Conservation (phyloP, 2,797 vertebrate species). For the Calcarius lapponicus region DNA sequence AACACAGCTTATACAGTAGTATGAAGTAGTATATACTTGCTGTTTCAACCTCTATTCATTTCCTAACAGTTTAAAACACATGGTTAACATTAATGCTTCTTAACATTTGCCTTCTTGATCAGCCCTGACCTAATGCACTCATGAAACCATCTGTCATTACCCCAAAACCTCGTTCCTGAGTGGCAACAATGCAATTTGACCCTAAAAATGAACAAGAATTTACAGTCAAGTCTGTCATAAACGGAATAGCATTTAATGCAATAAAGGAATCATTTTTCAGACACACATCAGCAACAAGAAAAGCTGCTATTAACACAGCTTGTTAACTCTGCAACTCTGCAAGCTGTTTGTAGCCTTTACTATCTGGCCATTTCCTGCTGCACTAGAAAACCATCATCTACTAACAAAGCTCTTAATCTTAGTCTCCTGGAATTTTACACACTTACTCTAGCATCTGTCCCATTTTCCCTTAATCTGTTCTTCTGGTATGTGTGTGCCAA, state of each 20-base stretch:
- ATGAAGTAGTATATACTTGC: not conserved
- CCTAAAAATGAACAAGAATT: not conserved
- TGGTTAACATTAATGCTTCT: constrained; percentile 36
- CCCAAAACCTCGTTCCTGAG: not conserved
- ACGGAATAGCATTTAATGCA: not conserved
- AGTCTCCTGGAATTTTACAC: not conserved
- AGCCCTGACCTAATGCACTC: constrained; percentile 13
- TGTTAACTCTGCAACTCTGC: not conserved
- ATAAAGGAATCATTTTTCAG: not conserved
- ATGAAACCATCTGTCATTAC: constrained; percentile 11
- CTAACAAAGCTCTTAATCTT: not conserved
- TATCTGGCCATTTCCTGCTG: not conserved
- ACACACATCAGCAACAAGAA: not conserved
- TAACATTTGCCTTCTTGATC: constrained; percentile 35
- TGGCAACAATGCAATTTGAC: not conserved
- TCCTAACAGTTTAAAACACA: constrained; percentile 24
- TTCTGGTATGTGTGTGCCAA: not conserved
- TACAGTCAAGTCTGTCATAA: not conserved
- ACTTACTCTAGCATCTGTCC: not conserved
- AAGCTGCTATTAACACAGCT: not conserved
- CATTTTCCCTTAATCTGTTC: not conserved
- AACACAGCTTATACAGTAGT: not conserved
- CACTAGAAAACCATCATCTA: not conserved
- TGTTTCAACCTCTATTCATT: not conserved
- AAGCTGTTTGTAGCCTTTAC: not conserved